Conservation (phyloP, 2,888 invertebrate species). For the Nebria brevicollis region DNA sequence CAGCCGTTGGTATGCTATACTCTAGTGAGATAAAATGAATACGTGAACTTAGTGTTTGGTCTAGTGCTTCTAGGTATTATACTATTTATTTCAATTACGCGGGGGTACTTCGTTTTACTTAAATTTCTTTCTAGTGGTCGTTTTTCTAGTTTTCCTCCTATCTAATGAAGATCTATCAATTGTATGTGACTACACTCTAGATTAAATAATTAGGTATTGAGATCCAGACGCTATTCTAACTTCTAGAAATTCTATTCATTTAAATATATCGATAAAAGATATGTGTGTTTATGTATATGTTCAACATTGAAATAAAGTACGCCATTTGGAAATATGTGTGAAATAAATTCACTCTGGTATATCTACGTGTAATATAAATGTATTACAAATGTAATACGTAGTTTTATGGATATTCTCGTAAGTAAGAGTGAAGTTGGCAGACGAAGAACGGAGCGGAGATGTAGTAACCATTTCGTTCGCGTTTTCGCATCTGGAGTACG, state of each 20-base stretch:
- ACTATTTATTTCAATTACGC: slow-evolving; percentile 46
- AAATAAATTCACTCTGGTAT: background rate
- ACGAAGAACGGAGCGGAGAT: background rate
- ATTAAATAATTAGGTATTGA: background rate
- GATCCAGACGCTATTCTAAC: too few species aligned
- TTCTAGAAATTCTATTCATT: too few species aligned
- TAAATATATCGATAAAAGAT: background rate
- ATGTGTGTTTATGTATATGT: background rate
- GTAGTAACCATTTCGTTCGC: background rate
- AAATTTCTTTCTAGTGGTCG: slow-evolving; percentile 41
- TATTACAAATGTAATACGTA: slow-evolving; percentile 1
- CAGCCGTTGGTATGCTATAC: background rate
- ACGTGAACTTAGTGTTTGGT: background rate
- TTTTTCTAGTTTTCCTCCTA: slow-evolving; percentile 5
- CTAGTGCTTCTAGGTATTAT: slow-evolving; percentile 22
- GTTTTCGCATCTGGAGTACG: slow-evolving; percentile 4
- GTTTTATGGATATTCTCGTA: background rate
- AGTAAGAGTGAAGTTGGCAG: slow-evolving; percentile 1
- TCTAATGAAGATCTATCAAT: slow-evolving; percentile 44
- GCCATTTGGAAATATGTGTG: background rate
- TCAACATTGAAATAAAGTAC: background rate
- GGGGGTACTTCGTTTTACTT: slow-evolving; percentile 37
- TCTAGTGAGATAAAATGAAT: slow-evolving; percentile 20
- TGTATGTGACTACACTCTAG: background rate
- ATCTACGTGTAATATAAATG: background rate